Base-by-base conservation (phyloP, 2,113 vertebrate genomes). In the Pipra filicauda region DNA sequence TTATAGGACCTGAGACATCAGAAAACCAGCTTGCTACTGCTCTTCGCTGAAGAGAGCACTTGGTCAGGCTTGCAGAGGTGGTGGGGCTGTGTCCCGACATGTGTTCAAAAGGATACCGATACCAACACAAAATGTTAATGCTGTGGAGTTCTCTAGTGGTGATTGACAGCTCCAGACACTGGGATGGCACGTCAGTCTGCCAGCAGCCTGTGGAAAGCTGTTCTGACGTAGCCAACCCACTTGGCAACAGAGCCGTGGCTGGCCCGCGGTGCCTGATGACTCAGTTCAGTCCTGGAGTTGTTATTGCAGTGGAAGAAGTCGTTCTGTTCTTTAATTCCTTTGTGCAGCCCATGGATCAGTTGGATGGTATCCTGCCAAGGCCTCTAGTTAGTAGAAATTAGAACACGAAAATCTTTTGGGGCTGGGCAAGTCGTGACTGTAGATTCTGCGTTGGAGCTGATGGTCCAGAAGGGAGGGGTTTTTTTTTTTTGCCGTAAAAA, bases 311-410 rank as follows among this genome's bases (percentile, higher is more conserved):
- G 82, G 93, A 95, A 97, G 88, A 54, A 93, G 52, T 66, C 22
- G 9, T 96, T 94, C 94, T 96, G 92, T 93, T 96, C 88, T 96
- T 91, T 82, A 72, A 75, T 95, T 96, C 95, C 85, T 94, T 93
- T 71, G 81, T 77, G 41, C 74, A 85, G 81, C 76, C 39, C 46
- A 1, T 92, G 67, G 92, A 86, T 93, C 23, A 19, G 44, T 88
- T 87, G 91, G 72, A 74, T 91, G 83, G 54, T 78, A 35, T 83
- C 41, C 67, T 96, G 78, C 78, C 91, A 95, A 96, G 51, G 66
- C 93, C 75, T 71, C 46, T 54, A 41, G 66, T 96, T 78, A 90
- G 55, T n/a, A 91, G 88, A 85, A 97, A 93, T 85, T 91, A 35
- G 5, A 76, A 85, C 30, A 49, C 4, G 1, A 67, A 95, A 74